Evolutionary conservation across 2,888 invertebrate species (phyloP).

Genomic region (Poecilus cupreus): DNA sequence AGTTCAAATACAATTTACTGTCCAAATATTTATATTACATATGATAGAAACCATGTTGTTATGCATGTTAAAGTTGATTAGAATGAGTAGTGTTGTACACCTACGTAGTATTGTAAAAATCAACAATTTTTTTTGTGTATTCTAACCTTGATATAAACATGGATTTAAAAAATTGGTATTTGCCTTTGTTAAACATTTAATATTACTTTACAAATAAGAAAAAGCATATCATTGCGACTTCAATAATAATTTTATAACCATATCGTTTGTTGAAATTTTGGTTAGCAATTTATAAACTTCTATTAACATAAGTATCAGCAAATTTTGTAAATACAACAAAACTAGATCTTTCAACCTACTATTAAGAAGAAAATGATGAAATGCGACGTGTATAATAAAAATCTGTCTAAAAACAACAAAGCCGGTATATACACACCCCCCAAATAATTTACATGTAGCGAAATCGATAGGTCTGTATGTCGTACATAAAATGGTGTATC

Average conservation of each 20-base stretch:
- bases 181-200: neutral
- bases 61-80: too few species aligned
- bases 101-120: neutral
- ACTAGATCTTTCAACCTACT: neutral
- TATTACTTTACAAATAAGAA: too few species aligned
- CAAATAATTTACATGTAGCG: conserved; percentile 49
- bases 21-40: too few species aligned
- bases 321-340: neutral
- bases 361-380: neutral
- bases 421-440: conserved; percentile 56
- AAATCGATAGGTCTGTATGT: conserved; percentile 39
- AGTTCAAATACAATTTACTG: neutral
- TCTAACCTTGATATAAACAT: neutral
- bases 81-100: too few species aligned
- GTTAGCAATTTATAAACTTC: neutral
- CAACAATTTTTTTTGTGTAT: neutral
- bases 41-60: too few species aligned
- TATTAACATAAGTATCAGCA: neutral
- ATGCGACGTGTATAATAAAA: neutral
- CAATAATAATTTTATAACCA: neutral
- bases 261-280: conserved; percentile 18
- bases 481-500: conserved; percentile 21
- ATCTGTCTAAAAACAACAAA: conserved; percentile 45
- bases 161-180: too few species aligned
- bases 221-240: neutral